Percentiles rank a stretch among this genome's conserved stretches.
Conservation (phyloP, 1,140 invertebrate genomes). For the Neotoxoptera formosana region DNA sequence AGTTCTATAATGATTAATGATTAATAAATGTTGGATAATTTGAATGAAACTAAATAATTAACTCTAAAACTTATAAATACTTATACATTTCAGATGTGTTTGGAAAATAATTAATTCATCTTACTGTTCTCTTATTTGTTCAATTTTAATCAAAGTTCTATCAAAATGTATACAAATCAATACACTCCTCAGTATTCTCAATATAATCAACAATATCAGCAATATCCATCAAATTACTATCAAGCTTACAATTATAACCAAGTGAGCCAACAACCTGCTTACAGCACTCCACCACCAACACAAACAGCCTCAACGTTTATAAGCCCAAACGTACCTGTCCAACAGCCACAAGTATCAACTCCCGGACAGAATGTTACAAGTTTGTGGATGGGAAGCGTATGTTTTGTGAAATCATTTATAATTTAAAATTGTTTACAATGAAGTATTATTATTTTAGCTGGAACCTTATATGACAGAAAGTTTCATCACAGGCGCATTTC, state of each 20-base stretch:
- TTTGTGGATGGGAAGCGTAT: constrained; percentile 54
- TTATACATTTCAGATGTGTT: not conserved
- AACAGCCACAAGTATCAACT: not conserved
- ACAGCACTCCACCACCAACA: not conserved
- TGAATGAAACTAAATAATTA: too few species aligned
- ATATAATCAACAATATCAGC: constrained; percentile 55
- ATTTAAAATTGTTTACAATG: not conserved
- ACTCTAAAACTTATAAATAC: not conserved
- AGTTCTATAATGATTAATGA: too few species aligned
- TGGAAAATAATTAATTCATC: not conserved
- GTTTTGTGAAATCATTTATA: not conserved
- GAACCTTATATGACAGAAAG: constrained; percentile 95
- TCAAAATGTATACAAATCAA: constrained; percentile 58
- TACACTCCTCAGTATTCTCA: constrained; percentile 48
- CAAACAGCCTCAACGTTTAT: constrained; percentile 33
- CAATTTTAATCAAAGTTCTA: constrained; percentile 47
- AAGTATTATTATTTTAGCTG: constrained; percentile 68
- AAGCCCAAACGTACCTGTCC: not conserved
- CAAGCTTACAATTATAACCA: constrained; percentile 48
- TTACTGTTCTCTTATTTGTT: not conserved
- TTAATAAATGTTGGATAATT: too few species aligned
- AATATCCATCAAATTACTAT: constrained; percentile 49
- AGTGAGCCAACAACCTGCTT: not conserved
- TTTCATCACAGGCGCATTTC: constrained; percentile 89
- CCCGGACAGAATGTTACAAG: constrained; percentile 8